Conservation (phyloP, 2,888 invertebrate species). For the Gastracanthus pulcherrimus region DNA sequence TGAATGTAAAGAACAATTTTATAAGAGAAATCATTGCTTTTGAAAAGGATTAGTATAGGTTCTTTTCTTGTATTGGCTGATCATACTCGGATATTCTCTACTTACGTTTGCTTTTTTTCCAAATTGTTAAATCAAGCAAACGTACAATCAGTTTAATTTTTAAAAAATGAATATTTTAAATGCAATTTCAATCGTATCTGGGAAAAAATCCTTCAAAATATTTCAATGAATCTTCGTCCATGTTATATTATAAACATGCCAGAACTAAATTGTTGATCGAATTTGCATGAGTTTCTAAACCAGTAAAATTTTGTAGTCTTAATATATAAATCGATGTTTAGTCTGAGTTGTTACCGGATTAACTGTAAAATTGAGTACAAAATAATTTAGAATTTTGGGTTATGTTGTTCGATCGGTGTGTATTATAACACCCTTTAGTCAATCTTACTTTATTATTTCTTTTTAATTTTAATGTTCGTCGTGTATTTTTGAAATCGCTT, state of each 20-base stretch:
- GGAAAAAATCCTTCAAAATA: constrained; percentile 25
- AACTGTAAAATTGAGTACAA: constrained; percentile 37
- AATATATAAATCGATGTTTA: constrained; percentile 45
- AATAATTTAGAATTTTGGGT: constrained; percentile 21
- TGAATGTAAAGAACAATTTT: no score
- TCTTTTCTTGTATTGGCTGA: no score
- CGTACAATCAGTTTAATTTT: no score
- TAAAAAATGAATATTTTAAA: background rate
- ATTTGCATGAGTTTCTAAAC: constrained; percentile 48
- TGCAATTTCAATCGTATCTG: no score
- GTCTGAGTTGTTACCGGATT: constrained; percentile 38
- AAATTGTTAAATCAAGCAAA: no score
- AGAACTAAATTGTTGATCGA: constrained; percentile 13
- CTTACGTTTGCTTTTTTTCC: no score
- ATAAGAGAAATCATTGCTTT: no score
- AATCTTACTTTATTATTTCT: background rate
- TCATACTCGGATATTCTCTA: no score
- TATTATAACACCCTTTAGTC: constrained; percentile 24
- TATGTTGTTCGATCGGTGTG: constrained; percentile 39
- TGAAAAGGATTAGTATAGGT: no score
- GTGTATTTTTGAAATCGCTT: constrained; percentile 25
- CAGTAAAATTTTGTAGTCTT: constrained; percentile 36
- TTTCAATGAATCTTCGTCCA: background rate
- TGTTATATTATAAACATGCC: constrained; percentile 1
- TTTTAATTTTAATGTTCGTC: constrained; percentile 2